Base-by-base conservation (phyloP, 2,113 vertebrate species). In the Semnopithecus entellus region DNA sequence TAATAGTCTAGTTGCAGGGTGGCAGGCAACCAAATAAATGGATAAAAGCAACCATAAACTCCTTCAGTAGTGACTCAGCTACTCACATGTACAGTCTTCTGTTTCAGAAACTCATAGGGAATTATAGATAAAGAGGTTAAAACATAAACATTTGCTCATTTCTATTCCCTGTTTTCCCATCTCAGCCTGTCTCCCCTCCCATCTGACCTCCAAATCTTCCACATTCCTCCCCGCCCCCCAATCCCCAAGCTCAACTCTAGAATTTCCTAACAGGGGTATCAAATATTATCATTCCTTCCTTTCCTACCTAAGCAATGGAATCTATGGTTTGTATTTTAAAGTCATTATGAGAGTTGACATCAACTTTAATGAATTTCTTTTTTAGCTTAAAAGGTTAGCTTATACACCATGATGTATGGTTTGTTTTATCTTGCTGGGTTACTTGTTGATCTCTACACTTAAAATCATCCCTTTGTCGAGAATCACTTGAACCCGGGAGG, bases 351-450 rank as follows among this genome's bases (percentile, higher is more conserved):
- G 40, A 57, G 43, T 90, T 68, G 40, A 35, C 16, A 76, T 90
- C 50, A 73, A 27, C 16, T 80, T 55, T 87, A 92, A 83, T 50
- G n/a, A 35, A n/a, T 8, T 55, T 78, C 64, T 90, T 38, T 95
- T 93, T 94, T 76, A 92, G 18, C 32, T 93, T 94, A 75, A 78
- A 96, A 95, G 50, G 0, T 94, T 76, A 61, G 9, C 45, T 35
- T 66, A 35, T 43, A 59, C 4, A 32, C 16, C 35, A 22, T 86
- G 61, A 40, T 38, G 17, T 9, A 22, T 57, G 17, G 43, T 50
- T 73, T 89, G 45, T 88, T 95, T 17, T 61, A 91, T 96, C 68
- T 75, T 84, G 27, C 43, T 35, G 45, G 38, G 23, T 20, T 40
- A 23, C 25, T 9, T 79, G 8, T 81, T 94, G 38, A 45, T 85